Conservation (phyloP, 2,888 invertebrate species). For the Tanytarsus gracilentus region DNA sequence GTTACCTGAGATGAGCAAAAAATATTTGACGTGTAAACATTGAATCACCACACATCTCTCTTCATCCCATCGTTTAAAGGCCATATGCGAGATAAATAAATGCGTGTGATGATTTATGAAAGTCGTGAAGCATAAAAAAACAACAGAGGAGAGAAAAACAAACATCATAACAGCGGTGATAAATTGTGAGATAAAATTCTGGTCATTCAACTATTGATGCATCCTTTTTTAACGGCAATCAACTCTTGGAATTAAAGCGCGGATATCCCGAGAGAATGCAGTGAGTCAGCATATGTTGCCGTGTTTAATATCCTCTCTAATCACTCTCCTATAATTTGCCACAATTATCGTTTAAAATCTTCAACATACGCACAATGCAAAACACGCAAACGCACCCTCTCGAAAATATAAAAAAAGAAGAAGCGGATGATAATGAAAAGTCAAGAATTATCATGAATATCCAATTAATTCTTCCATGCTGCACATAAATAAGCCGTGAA, state of each 20-base stretch:
- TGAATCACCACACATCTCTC: not conserved
- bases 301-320: too few relatives aligned
- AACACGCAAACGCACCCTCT: too few relatives aligned
- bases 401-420: too few relatives aligned
- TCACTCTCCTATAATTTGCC: not conserved
- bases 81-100: constrained; percentile 5
- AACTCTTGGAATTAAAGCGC: not conserved
- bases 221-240: not conserved
- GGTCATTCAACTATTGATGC: constrained; percentile 20
- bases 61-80: not conserved
- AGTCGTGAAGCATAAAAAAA: not conserved
- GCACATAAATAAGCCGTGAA: too few relatives aligned
- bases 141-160: not conserved
- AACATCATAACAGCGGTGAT: constrained; percentile 13
- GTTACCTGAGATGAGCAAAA: not conserved
- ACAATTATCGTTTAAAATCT: not conserved
- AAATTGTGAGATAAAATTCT: constrained; percentile 19
- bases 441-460: too few relatives aligned
- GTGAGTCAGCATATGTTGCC: too few relatives aligned
- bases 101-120: constrained; percentile 18
- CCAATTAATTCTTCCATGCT: too few relatives aligned
- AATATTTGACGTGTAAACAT: constrained; percentile 15
- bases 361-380: too few relatives aligned
- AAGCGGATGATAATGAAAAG: too few relatives aligned
- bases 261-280: too few relatives aligned